Percentiles rank a stretch among this genome's conserved stretches.
Evolutionary conservation across 2,797 vertebrate species (phyloP).

Genomic region (Sibirionetta formosa): DNA sequence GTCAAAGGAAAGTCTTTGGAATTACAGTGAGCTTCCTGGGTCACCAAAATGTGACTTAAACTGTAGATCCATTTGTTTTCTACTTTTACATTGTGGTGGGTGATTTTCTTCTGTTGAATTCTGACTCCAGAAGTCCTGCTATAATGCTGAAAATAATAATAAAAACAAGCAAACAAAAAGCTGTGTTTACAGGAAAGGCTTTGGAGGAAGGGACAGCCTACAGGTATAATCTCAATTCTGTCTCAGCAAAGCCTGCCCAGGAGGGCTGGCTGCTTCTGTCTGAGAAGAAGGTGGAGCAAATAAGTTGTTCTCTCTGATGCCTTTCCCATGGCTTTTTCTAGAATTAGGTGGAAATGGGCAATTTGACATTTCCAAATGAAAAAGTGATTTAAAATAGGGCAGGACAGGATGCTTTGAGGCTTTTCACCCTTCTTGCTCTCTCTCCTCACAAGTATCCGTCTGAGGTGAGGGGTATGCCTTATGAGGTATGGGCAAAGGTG

Average conservation of each 20-base stretch:
- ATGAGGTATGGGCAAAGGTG: neutral
- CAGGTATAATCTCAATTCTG: neutral
- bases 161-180: neutral
- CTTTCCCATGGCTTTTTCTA: neutral
- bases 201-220: neutral
- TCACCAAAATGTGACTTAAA: neutral
- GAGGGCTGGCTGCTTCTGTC: neutral
- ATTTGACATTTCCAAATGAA: neutral
- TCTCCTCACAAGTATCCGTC: neutral
- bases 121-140: neutral
- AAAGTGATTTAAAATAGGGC: neutral
- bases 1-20: neutral
- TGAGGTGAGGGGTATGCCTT: neutral
- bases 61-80: neutral
- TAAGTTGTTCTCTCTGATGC: neutral
- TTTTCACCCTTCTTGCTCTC: neutral
- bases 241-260: neutral
- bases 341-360: neutral
- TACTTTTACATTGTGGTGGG: neutral
- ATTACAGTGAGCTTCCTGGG: neutral
- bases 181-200: neutral
- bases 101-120: neutral
- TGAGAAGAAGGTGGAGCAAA: neutral
- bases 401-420: neutral
- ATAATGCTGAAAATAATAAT: neutral